Base-by-base conservation (phyloP, 2,113 vertebrate genomes). In the Chionodraco myersi region DNA sequence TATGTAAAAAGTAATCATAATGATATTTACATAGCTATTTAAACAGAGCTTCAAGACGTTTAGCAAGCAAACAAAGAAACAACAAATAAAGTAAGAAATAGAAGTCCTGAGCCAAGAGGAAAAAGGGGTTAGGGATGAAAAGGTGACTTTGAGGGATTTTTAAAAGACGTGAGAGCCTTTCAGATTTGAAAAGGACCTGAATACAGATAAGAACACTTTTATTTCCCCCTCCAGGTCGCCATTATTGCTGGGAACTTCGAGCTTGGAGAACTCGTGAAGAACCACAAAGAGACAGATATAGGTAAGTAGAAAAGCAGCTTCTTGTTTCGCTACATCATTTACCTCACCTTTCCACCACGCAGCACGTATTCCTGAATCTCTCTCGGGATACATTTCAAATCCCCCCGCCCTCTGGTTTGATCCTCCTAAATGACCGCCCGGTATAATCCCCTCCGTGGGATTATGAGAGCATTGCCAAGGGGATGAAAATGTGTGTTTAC, bases 171-270 rank as follows among this genome's bases (percentile, higher is more conserved):
- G 36, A 41, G 36, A 41, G 36, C 6, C 7, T 41, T 41, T 41
- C 36, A 7, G 36, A 7, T 41, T 5, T 41, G 36, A 41, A 41
- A 41, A 41, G 36, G 1, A 41, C 1, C 36, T 41, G 36, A 41
- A 41, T 41, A 6, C 1, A 30, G 2, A 41, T 52, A 6, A 11
- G 10, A n/a, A 10, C 13, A n/a, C n/a, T 13, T 23, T 34, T 58
- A 10, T 57, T 21, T 76, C 47, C 69, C 89, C 84, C 85, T 84
- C 68, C 93, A 99, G 98, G 98, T 99, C 66, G 98, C 98, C n/a
- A 98, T 99, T 73, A 98, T 99, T 36, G 97, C 98, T 0, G 97
- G 98, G 34, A 99, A 99, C 92, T 99, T 99, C 88, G 97, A 99
- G 85, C 96, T 99, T 18, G 98, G 96, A 0, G 98, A 99, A 80